Evolutionary conservation across 2,888 invertebrate species (phyloP), one percentile per base, ranked within the genome.

Genomic region (Gymnocheta viridis): DNA sequence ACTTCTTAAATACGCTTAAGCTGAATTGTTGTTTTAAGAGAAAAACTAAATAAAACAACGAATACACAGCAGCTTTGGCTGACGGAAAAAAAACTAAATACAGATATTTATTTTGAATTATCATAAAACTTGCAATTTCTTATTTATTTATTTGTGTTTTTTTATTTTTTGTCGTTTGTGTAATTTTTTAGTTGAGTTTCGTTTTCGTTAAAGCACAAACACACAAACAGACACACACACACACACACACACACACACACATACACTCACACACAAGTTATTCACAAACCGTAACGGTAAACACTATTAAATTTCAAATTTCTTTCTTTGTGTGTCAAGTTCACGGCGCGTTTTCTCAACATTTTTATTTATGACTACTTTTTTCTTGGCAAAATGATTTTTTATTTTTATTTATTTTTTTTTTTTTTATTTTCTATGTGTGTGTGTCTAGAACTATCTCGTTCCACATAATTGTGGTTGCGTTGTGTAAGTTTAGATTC

Each of bases 301-400:
- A 80, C 70, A 54, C 47, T 72, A 32, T 54, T 62, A 64, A 81
- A 67, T 62, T 77, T 69, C 60, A 44, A 80, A 84, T 77, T 58
- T 84, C 19, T 73, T 79, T 32, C 7, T 77, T 78, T 81, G 56
- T 84, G 84, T 84, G 84, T 84, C 84, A 84, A 84, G 84, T 84
- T 84, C 84, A 84, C 77, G 81, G 35, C 62, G 84, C 62, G 67
- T 67, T 67, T 73, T 81, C 41, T 44, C 51, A 47, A 54, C 67
- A 47, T 74, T 70, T 62, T 69, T 22, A 69, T 60, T 64, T 64
- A 12, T 17, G 49, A 35, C 35, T 60, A 10, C 54, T 47, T 54
- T 56, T 41, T 38, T 49, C 62, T 27, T 62, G n/a, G 17, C 62
- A 44, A 41, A n/a, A 24, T 62, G 7, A 4, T 17, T 62, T 17